Base-by-base conservation (phyloP, 2,113 vertebrate species). In the Nothoprocta perdicaria region DNA sequence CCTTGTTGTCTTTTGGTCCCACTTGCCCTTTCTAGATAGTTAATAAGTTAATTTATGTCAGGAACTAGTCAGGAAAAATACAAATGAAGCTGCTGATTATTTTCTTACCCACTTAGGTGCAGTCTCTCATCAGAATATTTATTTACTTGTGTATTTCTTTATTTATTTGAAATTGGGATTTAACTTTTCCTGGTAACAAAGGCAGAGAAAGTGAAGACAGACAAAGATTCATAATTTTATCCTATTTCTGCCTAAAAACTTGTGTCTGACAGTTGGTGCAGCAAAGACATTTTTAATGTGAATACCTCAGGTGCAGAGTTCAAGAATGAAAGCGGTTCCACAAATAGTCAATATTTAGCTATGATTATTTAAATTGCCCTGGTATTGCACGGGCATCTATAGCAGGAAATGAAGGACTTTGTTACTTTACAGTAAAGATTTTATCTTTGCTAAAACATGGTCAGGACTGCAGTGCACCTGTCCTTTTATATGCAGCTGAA, bases 381-480 rank as follows among this genome's bases (percentile, higher is more conserved):
- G 23, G 26, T 79, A n/a, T 58, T 75, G 6, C 13, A 33, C 17
- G 27, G 35, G 4, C 27, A 82, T 77, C 60, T 86, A 90, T 73
- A 86, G 58, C 33, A 80, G 50, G 60, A 84, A 76, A 58, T 35
- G 1, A 24, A 50, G 78, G 73, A 87, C 78, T 92, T 94, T 85
- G 31, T 60, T 84, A 66, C 55, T 76, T 82, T 79, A 57, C 43
- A 62, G 68, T 87, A 76, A 84, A 90, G 81, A 71, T 80, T 14
- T 73, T 88, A 80, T 89, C 78, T 93, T 58, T 84, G 38, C 55
- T 71, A 46, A 87, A 86, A 84, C 18, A 46, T 38, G 21, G 8
- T 87, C 4, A 13, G 63, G 76, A 14, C 41, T 77, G n/a, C 43
- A 31, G 6, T 58, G 10, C 3, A 17, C 41, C 29, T 67, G 52